A percentile compares a stretch with the other conserved stretches of the same genome.
phyloP scores from a whole-genome alignment of 2,113 vertebrate genomes.

The Crotalus horridus region DNA sequence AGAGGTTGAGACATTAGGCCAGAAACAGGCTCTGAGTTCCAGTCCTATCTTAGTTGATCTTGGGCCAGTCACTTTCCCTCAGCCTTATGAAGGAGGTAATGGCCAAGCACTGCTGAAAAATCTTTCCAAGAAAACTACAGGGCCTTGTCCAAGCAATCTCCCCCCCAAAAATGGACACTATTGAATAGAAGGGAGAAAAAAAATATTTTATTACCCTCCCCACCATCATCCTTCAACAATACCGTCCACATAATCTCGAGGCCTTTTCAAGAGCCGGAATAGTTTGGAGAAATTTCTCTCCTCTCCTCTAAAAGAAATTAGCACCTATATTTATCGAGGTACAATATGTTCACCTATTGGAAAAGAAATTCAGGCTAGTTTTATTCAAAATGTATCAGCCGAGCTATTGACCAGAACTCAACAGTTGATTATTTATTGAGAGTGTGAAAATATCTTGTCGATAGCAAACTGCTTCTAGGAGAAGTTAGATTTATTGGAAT shows the following conservation, averaged over 20 bases:
- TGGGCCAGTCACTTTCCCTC: too few relatives aligned
- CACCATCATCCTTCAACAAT: too few relatives aligned
- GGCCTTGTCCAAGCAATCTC: too few relatives aligned
- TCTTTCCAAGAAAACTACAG: too few relatives aligned
- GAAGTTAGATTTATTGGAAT: not conserved
- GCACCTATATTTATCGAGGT: not conserved
- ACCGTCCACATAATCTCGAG: not conserved
- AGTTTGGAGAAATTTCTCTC: not conserved
- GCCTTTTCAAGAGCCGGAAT: not conserved
- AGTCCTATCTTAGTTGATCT: too few relatives aligned
- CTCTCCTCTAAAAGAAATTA: not conserved
- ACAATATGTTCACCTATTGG: not conserved
- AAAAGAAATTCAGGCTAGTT: not conserved
- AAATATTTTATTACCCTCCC: not conserved
- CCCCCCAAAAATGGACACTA: too few relatives aligned
- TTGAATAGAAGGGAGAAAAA: too few relatives aligned
- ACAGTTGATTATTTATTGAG: not conserved
- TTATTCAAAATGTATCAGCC: not conserved
- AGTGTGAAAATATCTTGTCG: not conserved
- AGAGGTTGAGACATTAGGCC: too few relatives aligned
- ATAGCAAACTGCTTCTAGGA: not conserved
- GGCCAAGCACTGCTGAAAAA: too few relatives aligned
- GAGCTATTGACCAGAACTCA: not conserved
- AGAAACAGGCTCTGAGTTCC: too few relatives aligned
- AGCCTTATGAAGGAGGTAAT: too few relatives aligned